Conservation (phyloP, 2,888 invertebrate species). For the Ochropacha duplaris region DNA sequence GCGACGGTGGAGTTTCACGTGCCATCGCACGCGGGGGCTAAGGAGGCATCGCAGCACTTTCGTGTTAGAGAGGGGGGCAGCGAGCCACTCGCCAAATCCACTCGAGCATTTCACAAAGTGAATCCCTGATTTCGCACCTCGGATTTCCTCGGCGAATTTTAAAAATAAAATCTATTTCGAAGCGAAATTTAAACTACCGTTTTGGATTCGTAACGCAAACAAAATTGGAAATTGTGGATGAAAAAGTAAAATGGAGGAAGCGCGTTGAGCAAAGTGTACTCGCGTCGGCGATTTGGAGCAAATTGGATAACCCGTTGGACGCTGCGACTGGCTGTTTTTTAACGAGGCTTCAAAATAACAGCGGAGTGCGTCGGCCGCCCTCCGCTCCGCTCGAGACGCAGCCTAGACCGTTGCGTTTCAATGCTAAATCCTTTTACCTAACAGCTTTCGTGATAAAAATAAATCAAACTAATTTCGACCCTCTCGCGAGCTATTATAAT, state of each 20-base stretch:
- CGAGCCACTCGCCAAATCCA: conserved; percentile 36
- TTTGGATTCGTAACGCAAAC: conserved; percentile 41
- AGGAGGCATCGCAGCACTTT: not conserved
- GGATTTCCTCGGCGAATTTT: conserved; percentile 43
- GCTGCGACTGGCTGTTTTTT: not conserved
- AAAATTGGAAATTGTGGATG: conserved; percentile 39
- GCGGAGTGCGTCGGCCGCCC: not conserved
- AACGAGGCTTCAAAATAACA: not conserved
- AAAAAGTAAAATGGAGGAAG: conserved; percentile 22
- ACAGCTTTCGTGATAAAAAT: not conserved
- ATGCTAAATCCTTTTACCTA: not conserved
- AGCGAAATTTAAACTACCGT: conserved; percentile 52
- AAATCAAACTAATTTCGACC: not conserved
- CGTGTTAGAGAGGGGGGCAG: conserved; percentile 1
- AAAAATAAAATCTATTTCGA: conserved; percentile 55
- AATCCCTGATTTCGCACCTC: conserved; percentile 61
- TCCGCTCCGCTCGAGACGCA: not conserved
- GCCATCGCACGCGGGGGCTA: not conserved
- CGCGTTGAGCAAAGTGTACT: conserved; percentile 6
- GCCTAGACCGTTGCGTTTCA: not conserved
- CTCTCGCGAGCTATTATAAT: not conserved
- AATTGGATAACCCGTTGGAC: conserved; percentile 3
- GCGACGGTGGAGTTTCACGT: not conserved
- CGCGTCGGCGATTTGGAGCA: not conserved
- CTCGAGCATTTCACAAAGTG: conserved; percentile 49